phyloP scores from a whole-genome alignment of 2,113 vertebrate genomes.

The Ascaphus truei region DNA sequence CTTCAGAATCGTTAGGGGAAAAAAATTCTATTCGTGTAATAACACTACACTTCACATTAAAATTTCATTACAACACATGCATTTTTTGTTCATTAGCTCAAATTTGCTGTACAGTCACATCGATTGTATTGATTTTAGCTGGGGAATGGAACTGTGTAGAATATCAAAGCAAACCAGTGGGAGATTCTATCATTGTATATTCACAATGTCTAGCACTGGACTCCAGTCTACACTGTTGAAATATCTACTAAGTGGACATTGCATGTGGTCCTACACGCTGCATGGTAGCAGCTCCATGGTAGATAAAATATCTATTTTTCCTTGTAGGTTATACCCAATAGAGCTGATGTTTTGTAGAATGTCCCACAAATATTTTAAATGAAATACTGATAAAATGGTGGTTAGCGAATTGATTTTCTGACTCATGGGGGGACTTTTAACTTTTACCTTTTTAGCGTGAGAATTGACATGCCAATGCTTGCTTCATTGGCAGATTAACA shows the following conservation, averaged over 20 bases:
- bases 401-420: neutral
- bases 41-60: neutral
- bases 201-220: neutral
- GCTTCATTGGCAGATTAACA: too few relatives aligned
- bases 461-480: too few relatives aligned
- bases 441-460: too few relatives aligned
- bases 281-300: neutral
- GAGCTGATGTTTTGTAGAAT: neutral
- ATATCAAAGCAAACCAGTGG: slow-evolving; percentile 26
- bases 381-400: neutral
- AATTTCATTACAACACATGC: neutral
- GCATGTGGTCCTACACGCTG: neutral
- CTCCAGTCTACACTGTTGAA: neutral
- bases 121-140: slow-evolving; percentile 25
- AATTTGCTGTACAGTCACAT: slow-evolving; percentile 19
- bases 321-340: neutral
- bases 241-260: slow-evolving; percentile 17
- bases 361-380: neutral
- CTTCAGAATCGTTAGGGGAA: neutral
- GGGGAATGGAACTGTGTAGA: slow-evolving; percentile 27
- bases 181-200: neutral
- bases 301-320: neutral
- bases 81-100: neutral
- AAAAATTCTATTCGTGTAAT: neutral
- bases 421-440: too few relatives aligned